Evolutionary conservation across 2,113 vertebrate species (phyloP), one percentile per base, ranked within the genome.

Genomic region (Cyanistes caeruleus): DNA sequence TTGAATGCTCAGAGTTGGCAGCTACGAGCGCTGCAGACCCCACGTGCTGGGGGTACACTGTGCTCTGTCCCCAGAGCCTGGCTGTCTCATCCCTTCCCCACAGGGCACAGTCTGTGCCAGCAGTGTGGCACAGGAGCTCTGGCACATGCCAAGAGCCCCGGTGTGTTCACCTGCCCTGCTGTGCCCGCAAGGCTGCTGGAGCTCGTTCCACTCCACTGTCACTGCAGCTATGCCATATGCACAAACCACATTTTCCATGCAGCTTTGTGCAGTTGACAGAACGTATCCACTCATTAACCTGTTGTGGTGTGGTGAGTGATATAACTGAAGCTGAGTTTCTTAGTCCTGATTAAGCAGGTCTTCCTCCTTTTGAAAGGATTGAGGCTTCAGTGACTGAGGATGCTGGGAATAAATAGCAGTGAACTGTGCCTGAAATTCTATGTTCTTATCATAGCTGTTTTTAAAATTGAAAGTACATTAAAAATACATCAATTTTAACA

Each of bases 41-140:
- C 33, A 16, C 3, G 0, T 14, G 7, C 31, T 41, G 55, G 30
- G 30, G 39, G 48, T 19, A 9, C 0, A 0, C 51, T 35, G 33
- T 1, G 4, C 43, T 59, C 59, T 39, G 25, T 77, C 15, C 37
- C 46, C 33, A 65, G 28, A 19, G 13, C 52, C 24, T 0, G 0
- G 10, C 30, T 31, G 1, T 46, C 20, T 58, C 27, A 19, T 27
- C 24, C 41, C 15, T 43, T 64, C 73, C n/a, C 44, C 44, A 13
- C 1, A 1, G 25, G 6, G 18, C 7, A 0, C 13, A 67, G 60
- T 10, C 25, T 16, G 0, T 1, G 2, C 7, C 1, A 2, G 2
- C 9, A 9, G 10, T 7, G 59, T 48, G 59, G 72, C 64, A 21
- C 2, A 1, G 10, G 24, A 77, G 48, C 41, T 76, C 24, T 30